phyloP scores from a whole-genome alignment of 35 echinoderm and acorn worm genomes.

The Diadema setosum region DNA sequence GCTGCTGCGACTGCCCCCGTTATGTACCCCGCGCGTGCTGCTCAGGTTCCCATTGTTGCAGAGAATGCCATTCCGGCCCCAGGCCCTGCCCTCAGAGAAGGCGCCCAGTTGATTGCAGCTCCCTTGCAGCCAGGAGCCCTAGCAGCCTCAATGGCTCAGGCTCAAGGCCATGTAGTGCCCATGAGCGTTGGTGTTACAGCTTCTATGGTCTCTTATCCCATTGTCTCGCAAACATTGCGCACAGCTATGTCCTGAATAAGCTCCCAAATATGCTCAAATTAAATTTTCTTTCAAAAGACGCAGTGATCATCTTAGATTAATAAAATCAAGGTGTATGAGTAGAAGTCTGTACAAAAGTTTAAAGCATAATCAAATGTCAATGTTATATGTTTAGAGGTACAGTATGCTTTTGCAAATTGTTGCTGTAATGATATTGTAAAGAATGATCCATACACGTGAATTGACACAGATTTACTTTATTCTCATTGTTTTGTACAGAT shows the following conservation, averaged over 20 bases:
- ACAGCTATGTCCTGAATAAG: conserved; percentile 8
- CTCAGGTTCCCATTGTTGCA: background rate
- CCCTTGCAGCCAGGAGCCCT: background rate
- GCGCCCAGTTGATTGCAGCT: background rate
- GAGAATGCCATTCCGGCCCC: conserved; percentile 15
- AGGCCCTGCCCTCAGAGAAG: background rate
- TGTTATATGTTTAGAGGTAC: background rate
- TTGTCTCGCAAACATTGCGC: conserved; percentile 38
- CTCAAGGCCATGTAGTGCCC: background rate
- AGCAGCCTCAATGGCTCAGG: conserved; percentile 10
- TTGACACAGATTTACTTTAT: background rate
- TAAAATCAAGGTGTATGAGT: no score
- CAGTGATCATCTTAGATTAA: no score
- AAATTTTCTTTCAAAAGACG: background rate
- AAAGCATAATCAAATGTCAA: background rate
- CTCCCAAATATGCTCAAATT: background rate
- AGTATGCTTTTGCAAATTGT: background rate
- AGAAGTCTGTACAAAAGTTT: background rate
- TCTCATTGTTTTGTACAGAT: background rate
- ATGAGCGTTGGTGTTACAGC: conserved; percentile 25
- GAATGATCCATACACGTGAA: background rate
- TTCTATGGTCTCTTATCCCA: conserved; percentile 51
- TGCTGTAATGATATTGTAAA: background rate
- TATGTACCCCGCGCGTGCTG: conserved; percentile 32
- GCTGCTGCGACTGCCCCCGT: conserved; percentile 41